Percentiles rank a stretch among this genome's conserved stretches.
Evolutionary conservation across 2,113 vertebrate species (phyloP).

Genomic region (Chaetodon trifascialis): DNA sequence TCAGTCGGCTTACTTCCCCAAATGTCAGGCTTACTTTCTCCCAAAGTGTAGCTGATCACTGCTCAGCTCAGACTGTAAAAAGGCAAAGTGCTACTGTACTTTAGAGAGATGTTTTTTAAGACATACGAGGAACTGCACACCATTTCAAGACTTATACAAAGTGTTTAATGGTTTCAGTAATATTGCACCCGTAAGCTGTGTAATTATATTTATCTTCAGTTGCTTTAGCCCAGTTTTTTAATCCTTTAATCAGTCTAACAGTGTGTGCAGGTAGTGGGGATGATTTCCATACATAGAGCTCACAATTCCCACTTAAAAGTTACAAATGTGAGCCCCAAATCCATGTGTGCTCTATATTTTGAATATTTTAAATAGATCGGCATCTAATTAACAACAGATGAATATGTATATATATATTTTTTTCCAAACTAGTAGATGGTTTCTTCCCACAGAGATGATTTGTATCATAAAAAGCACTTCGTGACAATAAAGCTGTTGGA

Average conservation of each 20-base stretch:
- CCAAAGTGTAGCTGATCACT: conserved; percentile 59
- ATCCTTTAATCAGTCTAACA: background rate
- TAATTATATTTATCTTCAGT: background rate
- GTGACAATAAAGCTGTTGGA: background rate
- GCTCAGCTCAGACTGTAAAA: conserved; percentile 54
- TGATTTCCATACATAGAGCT: background rate
- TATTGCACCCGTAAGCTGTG: background rate
- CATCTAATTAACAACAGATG: background rate
- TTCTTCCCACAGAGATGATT: background rate
- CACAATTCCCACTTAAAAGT: background rate
- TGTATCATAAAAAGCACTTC: background rate
- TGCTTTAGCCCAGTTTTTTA: background rate
- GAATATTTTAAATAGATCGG: background rate
- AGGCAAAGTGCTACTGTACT: conserved; percentile 35
- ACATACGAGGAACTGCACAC: conserved; percentile 13
- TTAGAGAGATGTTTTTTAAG: background rate
- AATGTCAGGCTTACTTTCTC: conserved; percentile 73
- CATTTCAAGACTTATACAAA: background rate
- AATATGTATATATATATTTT: background rate
- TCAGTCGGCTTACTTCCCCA: conserved; percentile 69
- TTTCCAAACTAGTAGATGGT: background rate
- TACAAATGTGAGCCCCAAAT: background rate
- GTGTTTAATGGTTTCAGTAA: conserved; percentile 22
- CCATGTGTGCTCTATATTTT: background rate
- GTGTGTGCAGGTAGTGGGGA: background rate